These are phyloP conservation scores for Sisyra nigra DNA, from an alignment of 2,888 invertebrate genomes.

Conservation along the genomic window DNA sequence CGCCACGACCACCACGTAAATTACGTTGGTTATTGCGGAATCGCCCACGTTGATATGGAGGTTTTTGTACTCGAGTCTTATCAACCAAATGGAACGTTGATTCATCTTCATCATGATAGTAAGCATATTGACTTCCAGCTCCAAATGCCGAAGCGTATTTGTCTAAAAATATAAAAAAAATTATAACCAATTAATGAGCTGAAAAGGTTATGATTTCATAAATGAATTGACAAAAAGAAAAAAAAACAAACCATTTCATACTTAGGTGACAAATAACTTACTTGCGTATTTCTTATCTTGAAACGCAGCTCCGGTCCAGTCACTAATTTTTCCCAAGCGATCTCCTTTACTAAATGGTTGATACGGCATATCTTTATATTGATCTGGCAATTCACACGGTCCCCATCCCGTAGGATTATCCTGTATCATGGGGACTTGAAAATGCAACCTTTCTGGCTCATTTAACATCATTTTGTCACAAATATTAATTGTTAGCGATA, in stretches of 20 bases:
- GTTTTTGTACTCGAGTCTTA: conserved; percentile 76
- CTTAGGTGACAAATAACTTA: no score
- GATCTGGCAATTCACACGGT: conserved; percentile 84
- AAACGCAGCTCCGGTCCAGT: conserved; percentile 90
- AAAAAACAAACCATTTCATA: conserved; percentile 4
- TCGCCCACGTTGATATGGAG: conserved; percentile 83
- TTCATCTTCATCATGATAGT: conserved; percentile 98
- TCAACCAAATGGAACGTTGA: conserved; percentile 97
- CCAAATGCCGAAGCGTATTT: conserved; percentile 89
- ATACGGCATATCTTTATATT: conserved; percentile 93
- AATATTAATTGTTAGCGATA: not conserved
- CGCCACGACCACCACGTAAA: conserved; percentile 44
- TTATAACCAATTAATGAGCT: conserved; percentile 1
- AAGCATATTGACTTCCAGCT: conserved; percentile 92
- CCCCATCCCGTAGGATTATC: conserved; percentile 93
- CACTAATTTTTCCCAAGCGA: conserved; percentile 95
- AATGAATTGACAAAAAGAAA: no score
- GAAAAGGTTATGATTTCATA: conserved; percentile 1
- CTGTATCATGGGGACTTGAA: conserved; percentile 57
- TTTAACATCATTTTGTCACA: conserved; percentile 18
- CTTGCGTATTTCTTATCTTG: conserved; percentile 90
- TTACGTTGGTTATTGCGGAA: conserved; percentile 69
- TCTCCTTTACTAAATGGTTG: conserved; percentile 99
- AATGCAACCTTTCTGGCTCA: conserved; percentile 33
- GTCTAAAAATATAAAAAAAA: conserved; percentile 31